Base-by-base conservation (phyloP, 2,113 vertebrate genomes). In the Coracopsis vasa region DNA sequence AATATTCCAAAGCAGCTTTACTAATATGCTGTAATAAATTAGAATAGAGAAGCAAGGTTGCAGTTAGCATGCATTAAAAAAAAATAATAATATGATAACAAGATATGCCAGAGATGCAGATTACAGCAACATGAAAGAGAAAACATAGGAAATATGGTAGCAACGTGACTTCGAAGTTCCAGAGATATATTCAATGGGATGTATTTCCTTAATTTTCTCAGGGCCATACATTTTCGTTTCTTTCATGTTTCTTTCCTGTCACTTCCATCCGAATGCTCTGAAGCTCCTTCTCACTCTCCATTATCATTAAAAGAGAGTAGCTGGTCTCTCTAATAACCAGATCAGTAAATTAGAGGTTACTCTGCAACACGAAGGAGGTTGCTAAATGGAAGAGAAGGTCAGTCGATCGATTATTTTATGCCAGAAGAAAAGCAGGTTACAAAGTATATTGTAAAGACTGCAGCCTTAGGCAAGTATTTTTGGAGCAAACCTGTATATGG, bases 21-120 rank as follows among this genome's bases (percentile, higher is more conserved):
- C 92, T 96, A 96, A 97, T 96, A 97, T 67, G 86, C 69, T 95
- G 13, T 31, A 91, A 86, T 95, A 98, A 96, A 98, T 98, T 96
- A 95, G 90, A 97, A 70, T 25, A 80, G 50, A 95, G 71, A 92
- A 95, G 65, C 71, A 95, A 91, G 48, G 56, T 87, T 83, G 83
- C 83, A 87, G 81, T 72, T 92, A 90, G 74, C 16, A 29, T 16
- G 12, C 53, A 86, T 79, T 91, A 7, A 21, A 12, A 73, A 88
- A 88, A 85, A 87, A 72, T 13, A 75, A 33, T 9, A 53, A 51
- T 19, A 58, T 17, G 16, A 16, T 39, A 79, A 45, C 20, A 56
- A 78, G 64, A 74, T 28, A 70, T 17, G 31, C 21, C 48, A 87
- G n/a, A 90, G 62, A 61, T 35, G 47, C 56, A 80, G 31, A 64